phyloP scores from a whole-genome alignment of 2,888 invertebrate species.

The Metacarcinus magister region DNA sequence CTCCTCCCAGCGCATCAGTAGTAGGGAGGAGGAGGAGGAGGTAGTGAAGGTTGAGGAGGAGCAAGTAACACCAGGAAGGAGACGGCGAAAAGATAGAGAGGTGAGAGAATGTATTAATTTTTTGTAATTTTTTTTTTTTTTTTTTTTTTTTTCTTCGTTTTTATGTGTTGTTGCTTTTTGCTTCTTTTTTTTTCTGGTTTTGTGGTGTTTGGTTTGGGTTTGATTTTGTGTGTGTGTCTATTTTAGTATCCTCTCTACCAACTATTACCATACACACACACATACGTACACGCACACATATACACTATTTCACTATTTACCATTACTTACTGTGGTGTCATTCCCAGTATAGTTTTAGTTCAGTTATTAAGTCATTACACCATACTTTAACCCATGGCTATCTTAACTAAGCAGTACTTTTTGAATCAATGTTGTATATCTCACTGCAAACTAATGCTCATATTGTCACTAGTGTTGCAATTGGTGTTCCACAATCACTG shows the following conservation, averaged over 20 bases:
- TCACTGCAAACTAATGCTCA: background rate
- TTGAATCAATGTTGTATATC: background rate
- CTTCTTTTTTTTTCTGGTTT: background rate
- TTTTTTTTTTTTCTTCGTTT: background rate
- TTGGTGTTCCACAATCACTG: background rate
- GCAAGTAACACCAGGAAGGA: background rate
- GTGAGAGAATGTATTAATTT: background rate
- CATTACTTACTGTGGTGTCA: background rate
- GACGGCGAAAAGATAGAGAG: background rate
- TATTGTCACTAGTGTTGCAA: background rate
- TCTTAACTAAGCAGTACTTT: background rate
- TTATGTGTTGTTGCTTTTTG: background rate
- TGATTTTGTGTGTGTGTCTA: background rate
- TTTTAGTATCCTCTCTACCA: background rate
- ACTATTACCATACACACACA: background rate
- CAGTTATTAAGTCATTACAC: background rate
- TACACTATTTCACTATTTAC: background rate
- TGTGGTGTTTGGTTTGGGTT: background rate
- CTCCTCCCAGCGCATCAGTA: background rate
- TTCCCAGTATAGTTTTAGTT: background rate
- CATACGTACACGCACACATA: background rate
- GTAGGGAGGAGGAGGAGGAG: constrained; percentile 62
- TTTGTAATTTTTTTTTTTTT: background rate
- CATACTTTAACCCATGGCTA: background rate
- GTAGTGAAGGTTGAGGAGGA: background rate